Percentiles rank a stretch among this genome's conserved stretches.
Evolutionary conservation across 2,888 invertebrate genomes (phyloP).

Genomic region (Pharmacophagus antenor): DNA sequence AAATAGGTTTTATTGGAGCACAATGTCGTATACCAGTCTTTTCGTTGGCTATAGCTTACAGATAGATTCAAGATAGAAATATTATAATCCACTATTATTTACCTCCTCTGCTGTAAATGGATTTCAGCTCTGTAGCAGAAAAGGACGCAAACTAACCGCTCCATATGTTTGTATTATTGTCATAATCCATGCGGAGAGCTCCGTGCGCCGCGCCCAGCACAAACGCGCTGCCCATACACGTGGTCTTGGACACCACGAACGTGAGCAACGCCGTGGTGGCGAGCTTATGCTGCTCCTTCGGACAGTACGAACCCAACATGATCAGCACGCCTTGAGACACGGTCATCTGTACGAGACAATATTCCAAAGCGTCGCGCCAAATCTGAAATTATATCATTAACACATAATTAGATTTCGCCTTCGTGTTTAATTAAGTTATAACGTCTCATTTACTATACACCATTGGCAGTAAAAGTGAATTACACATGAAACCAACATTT

Average conservation of each 20-base stretch:
- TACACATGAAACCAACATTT: no score
- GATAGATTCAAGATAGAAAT: no score
- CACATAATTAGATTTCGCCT: no score
- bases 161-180: constrained; percentile 52
- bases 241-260: constrained; percentile 53
- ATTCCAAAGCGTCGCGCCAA: constrained; percentile 71
- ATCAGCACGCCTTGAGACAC: constrained; percentile 63
- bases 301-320: constrained; percentile 67
- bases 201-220: constrained; percentile 62
- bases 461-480: no score
- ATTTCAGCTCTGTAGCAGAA: background rate
- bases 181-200: constrained; percentile 59
- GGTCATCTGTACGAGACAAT: constrained; percentile 61
- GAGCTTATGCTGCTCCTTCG: constrained; percentile 52
- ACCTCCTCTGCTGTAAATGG: background rate
- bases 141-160: constrained; percentile 43
- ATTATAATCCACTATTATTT: no score
- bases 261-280: constrained; percentile 53
- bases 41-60: no score
- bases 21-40: no score
- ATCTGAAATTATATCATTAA: constrained; percentile 54
- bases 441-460: no score
- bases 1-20: no score
- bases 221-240: constrained; percentile 51
- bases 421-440: no score